phyloP scores from a whole-genome alignment of 2,113 vertebrate genomes.

The Gadus chalcogrammus region DNA sequence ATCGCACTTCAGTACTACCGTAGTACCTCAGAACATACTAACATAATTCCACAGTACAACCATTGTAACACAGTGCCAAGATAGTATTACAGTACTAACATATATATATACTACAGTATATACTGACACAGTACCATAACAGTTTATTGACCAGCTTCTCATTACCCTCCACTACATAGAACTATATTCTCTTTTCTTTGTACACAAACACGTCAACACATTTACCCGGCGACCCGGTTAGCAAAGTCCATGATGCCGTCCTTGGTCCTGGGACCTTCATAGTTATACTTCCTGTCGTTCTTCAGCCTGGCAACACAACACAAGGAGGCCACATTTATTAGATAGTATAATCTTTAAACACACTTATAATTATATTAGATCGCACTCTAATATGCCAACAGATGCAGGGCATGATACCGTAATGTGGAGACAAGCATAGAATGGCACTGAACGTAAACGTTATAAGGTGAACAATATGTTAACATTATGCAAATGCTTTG shows the following conservation, averaged over 20 bases:
- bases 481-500: background rate
- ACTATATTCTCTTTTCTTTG: background rate
- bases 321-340: background rate
- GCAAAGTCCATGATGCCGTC: constrained; percentile 93
- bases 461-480: no score
- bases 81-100: background rate
- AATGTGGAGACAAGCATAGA: no score
- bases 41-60: background rate
- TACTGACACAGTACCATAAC: background rate
- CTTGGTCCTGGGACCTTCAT: constrained; percentile 85
- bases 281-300: constrained; percentile 85
- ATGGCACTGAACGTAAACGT: no score
- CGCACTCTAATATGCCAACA: no score
- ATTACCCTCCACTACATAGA: no score
- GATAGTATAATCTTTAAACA: background rate
- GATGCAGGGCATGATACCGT: no score
- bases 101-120: background rate
- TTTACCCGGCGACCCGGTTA: constrained; percentile 87
- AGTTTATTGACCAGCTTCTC: no score
- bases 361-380: no score
- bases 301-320: constrained; percentile 76
- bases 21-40: background rate
- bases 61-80: background rate
- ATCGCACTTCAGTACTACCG: background rate
- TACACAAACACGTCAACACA: constrained; percentile 17